Evolutionary conservation across 2,797 vertebrate genomes (phyloP).

Genomic region (Pelobates cultripes): DNA sequence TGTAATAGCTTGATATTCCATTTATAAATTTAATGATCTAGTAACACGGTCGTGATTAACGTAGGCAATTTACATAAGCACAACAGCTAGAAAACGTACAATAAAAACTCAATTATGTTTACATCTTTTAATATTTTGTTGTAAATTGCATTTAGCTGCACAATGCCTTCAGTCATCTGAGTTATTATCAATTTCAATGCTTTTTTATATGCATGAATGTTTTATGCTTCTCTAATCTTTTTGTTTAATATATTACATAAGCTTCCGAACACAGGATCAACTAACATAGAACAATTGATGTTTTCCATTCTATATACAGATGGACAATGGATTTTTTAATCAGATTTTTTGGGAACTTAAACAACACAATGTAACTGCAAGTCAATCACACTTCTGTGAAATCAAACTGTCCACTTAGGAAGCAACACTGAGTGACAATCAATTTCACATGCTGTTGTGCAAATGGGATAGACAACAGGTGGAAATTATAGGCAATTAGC

Average conservation of each 20-base stretch:
- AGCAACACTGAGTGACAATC: too few species aligned
- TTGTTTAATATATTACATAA: conserved; percentile 51
- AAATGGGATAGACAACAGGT: too few species aligned
- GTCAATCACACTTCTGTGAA: too few species aligned
- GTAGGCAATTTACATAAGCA: conserved; percentile 47
- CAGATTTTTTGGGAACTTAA: too few species aligned
- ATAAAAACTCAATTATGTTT: conserved; percentile 57
- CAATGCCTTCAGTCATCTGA: conserved; percentile 61
- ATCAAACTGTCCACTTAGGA: too few species aligned
- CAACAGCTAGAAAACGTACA: conserved; percentile 42
- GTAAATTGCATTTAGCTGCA: conserved; percentile 66
- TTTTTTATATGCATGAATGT: conserved; percentile 45
- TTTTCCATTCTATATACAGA: conserved; percentile 21
- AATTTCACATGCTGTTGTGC: too few species aligned
- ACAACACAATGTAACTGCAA: too few species aligned
- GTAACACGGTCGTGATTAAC: conserved; percentile 32
- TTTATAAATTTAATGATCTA: conserved; percentile 44
- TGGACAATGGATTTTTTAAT: conserved; percentile 41
- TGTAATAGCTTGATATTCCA: conserved; percentile 13
- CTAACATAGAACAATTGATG: conserved; percentile 48
- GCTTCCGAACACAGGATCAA: conserved; percentile 11
- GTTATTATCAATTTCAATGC: conserved; percentile 64
- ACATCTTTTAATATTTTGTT: conserved; percentile 57
- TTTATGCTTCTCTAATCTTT: conserved; percentile 41
- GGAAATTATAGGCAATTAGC: too few species aligned